Evolutionary conservation across 64 coral and sea anemone species (phyloP).

Genomic region (Actinia equina): DNA sequence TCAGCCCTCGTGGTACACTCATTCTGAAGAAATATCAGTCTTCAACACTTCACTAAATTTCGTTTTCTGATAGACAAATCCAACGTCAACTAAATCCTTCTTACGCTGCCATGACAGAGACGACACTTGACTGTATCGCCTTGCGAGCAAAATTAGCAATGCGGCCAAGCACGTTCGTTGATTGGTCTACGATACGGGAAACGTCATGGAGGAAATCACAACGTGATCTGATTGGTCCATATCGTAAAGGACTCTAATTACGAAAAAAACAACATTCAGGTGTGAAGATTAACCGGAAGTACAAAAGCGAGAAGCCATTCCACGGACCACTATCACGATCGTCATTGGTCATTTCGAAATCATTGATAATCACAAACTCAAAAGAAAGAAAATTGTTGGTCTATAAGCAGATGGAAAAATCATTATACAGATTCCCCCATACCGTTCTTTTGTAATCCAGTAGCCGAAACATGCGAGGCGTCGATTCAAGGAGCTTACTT

Average conservation of each 20-base stretch:
- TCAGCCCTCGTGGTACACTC: constrained; percentile 10
- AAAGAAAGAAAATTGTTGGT: neutral
- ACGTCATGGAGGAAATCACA: neutral
- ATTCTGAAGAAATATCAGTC: constrained; percentile 9
- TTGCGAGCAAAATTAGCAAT: constrained; percentile 63
- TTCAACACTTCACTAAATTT: neutral
- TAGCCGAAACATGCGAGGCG: constrained; percentile 11
- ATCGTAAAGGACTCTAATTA: constrained; percentile 56
- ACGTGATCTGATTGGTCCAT: constrained; percentile 59
- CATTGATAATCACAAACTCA: neutral
- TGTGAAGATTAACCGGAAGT: constrained; percentile 48
- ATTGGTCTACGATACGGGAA: constrained; percentile 31
- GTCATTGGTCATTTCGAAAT: constrained; percentile 5
- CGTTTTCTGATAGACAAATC: neutral
- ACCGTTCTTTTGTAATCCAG: constrained; percentile 12
- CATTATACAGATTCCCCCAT: constrained; percentile 20
- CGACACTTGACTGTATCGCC: constrained; percentile 12
- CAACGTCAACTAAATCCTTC: neutral
- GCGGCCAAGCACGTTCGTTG: constrained; percentile 10
- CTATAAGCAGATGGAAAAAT: constrained; percentile 9
- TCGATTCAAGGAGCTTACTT: neutral
- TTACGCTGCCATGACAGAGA: constrained; percentile 3
- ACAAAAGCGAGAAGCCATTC: neutral
- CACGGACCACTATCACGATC: neutral
- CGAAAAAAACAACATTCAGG: constrained; percentile 65